phyloP scores from a whole-genome alignment of 2,113 vertebrate genomes.

The Rhinolophus ferrumequinum region DNA sequence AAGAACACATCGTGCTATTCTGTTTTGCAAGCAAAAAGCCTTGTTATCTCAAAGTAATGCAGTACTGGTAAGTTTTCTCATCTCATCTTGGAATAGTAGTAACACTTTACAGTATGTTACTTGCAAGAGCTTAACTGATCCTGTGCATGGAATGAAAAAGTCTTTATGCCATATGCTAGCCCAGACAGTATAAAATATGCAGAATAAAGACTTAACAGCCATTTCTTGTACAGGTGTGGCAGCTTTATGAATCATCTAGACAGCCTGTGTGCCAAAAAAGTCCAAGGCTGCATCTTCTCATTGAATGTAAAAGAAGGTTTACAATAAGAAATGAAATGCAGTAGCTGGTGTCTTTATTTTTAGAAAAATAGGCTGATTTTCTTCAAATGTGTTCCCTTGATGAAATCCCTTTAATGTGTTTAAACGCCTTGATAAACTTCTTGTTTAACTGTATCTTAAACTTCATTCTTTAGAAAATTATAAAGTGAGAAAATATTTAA shows the following conservation, averaged over 20 bases:
- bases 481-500: constrained; percentile 29
- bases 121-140: background rate
- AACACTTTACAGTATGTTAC: background rate
- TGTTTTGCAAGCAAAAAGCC: constrained; percentile 90
- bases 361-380: background rate
- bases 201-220: background rate
- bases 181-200: background rate
- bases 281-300: background rate
- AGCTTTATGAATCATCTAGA: background rate
- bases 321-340: background rate
- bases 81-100: background rate
- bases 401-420: constrained; percentile 32
- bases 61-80: constrained; percentile 88
- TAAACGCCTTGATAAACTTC: background rate
- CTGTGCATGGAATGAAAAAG: background rate
- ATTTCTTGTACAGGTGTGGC: background rate
- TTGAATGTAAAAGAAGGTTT: constrained; percentile 6
- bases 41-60: constrained; percentile 86
- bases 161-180: background rate
- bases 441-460: constrained; percentile 12
- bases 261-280: background rate
- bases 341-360: background rate
- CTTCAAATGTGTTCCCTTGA: background rate
- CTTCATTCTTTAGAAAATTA: constrained; percentile 3
- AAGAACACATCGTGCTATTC: constrained; percentile 92